Percentiles rank a stretch among this genome's conserved stretches.
Evolutionary conservation across 2,888 invertebrate species (phyloP).

Genomic region (Coleophora flavipennella): DNA sequence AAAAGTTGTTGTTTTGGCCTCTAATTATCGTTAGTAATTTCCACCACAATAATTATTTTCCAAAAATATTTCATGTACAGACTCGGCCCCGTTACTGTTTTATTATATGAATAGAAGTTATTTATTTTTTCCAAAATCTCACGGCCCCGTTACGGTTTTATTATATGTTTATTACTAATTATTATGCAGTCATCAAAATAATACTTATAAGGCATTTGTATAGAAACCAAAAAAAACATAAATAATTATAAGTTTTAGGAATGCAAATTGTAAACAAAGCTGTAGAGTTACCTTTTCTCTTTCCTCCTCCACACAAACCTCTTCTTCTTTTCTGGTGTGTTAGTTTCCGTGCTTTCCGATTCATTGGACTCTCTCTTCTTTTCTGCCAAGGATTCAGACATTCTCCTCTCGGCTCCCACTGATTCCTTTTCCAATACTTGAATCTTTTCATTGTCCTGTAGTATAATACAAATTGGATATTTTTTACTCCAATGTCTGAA

Average conservation of each 20-base stretch:
- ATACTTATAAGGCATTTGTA: not conserved
- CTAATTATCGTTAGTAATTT: no score
- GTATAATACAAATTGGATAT: conserved; percentile 87
- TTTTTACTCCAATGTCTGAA: conserved; percentile 93
- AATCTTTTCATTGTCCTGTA: conserved; percentile 66
- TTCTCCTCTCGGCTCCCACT: conserved; percentile 35
- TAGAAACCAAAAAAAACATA: conserved; percentile 1
- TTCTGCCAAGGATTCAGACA: conserved; percentile 33
- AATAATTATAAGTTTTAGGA: no score
- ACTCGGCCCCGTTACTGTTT: no score
- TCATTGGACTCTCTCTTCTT: conserved; percentile 40
- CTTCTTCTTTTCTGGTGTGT: conserved; percentile 57
- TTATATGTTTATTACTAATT: no score
- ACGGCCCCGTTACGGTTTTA: no score
- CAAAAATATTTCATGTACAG: no score
- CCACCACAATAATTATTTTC: no score
- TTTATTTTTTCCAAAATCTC: no score
- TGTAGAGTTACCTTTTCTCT: conserved; percentile 44
- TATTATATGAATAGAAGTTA: no score
- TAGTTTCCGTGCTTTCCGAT: conserved; percentile 59
- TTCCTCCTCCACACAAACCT: conserved; percentile 59
- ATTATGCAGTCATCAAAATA: no score
- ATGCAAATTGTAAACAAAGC: no score
- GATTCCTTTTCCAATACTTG: conserved; percentile 60
- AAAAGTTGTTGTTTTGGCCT: no score